A percentile compares a stretch with the other conserved stretches of the same genome.
These are phyloP conservation scores for Paguma larvata DNA, from an alignment of 2,797 vertebrate species.

Conservation along the genomic window DNA sequence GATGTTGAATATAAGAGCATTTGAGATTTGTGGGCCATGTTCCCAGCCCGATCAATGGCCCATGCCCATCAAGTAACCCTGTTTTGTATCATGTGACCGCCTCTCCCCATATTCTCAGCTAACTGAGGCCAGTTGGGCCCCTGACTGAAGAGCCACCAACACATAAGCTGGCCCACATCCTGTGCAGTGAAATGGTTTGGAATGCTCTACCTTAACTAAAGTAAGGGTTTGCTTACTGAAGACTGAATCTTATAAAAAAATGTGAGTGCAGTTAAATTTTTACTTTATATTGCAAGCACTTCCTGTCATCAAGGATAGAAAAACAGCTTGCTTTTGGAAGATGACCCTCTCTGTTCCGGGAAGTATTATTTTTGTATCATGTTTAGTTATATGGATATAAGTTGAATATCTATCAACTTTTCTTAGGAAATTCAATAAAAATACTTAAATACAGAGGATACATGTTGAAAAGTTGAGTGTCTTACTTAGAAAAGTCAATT, in stretches of 20 bases:
- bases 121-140: not conserved
- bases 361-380: conserved; percentile 35
- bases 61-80: not conserved
- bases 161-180: not conserved
- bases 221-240: not conserved
- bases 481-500: conserved; percentile 19
- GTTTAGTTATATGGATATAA: conserved; percentile 10
- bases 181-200: not conserved
- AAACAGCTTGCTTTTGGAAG: not conserved
- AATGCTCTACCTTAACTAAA: not conserved
- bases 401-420: not conserved
- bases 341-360: not conserved
- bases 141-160: not conserved
- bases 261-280: not conserved
- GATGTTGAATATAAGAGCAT: not conserved
- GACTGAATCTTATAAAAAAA: not conserved
- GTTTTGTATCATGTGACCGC: not conserved
- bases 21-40: not conserved
- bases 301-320: not conserved
- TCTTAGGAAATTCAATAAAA: not conserved
- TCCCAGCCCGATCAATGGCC: not conserved
- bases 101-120: not conserved
- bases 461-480: not conserved
- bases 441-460: not conserved
- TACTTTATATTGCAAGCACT: not conserved